Evolutionary conservation across 1,140 invertebrate genomes (phyloP), one percentile per base, ranked within the genome.

Genomic region (Conopomorpha cramerella): DNA sequence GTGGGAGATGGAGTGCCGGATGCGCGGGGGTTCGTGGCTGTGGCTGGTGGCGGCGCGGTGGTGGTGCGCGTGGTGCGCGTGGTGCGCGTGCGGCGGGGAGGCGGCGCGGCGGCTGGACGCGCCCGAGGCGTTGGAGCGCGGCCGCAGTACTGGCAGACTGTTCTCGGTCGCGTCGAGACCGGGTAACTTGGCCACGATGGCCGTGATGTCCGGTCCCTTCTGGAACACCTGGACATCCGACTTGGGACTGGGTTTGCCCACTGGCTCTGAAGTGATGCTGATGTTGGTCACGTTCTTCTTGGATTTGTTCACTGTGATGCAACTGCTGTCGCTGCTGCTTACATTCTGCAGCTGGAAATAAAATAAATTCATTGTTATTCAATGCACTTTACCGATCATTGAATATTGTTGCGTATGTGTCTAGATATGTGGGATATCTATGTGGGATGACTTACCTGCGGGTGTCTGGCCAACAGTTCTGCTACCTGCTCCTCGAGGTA

Each of bases 401-500:
- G n/a, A n/a, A n/a, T n/a, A n/a, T n/a, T n/a, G n/a, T n/a, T n/a
- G n/a, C n/a, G n/a, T n/a, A n/a, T n/a, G n/a, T n/a, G n/a, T n/a
- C n/a, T n/a, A n/a, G n/a, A n/a, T n/a, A n/a, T n/a, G n/a, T n/a
- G n/a, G n/a, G n/a, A n/a, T n/a, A n/a, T n/a, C n/a, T n/a, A n/a
- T n/a, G n/a, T n/a, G n/a, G n/a, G n/a, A n/a, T n/a, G n/a, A 3
- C 8, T 41, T 33, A 72, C 68, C 55, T 64, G 58, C 6, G 57
- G 36, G 39, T 77, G 72, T 43, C 65, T 35, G 29, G 62, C 56
- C 2, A 89, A 65, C 1, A 89, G 68, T 49, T 90, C 87, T 0
- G 82, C 74, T 30, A 93, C 91, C 64, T 93, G 91, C 47, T 95
- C 91, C 59, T 95, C 92, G 26, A 95, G 80, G 63, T 94, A 94